Base-by-base conservation (phyloP, 2,113 vertebrate species). In the Colaptes auratus region DNA sequence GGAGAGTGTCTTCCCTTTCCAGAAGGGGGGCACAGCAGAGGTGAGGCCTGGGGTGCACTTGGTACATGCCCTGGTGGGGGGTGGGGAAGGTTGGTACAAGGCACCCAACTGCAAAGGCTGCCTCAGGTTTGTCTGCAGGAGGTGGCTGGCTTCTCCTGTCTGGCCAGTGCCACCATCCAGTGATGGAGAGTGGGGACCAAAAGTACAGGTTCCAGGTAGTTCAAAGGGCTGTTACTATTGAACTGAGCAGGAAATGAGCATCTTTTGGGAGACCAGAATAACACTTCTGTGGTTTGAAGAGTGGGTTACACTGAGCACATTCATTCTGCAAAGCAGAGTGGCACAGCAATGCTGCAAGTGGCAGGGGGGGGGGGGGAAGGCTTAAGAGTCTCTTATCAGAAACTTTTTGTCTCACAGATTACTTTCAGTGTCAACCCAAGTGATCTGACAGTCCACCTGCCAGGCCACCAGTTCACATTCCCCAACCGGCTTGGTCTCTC, bases 1-100 rank as follows among this genome's bases (percentile, higher is more conserved):
- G 13, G 98, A 99, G 80, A 21, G 71, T 3, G 90, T 90, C 73
- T 99, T 99, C 90, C 98, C 98, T 30, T 98, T 99, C 78, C 96
- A 98, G 75, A 98, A 97, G 19, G 99, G 98, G 4, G 70, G 75
- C 21, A 58, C 86, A 1, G 74, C 93, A 1, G 98, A 98, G 98
- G 99, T 99, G 92, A 97, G 97, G 12, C 61, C 28, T 83, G n/a
- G 46, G 64, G 31, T 12, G 6, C 11, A 21, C 5, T 52, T 59
- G 79, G 30, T 75, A 23, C 6, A 0, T 42, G 12, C 19, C 33
- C 20, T 58, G 14, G 42, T 77, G 46, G 46, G 70, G 24, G 36
- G 39, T 39, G 39, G 39, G 39, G 39, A 12, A 79, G 23, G 30
- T 72, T 58, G 53, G 46, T 55, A 92, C 18, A 52, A 42, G 67